A percentile compares a stretch with the other conserved stretches of the same genome.
phyloP scores from a whole-genome alignment of 2,888 invertebrate species.

The Sialis fuliginosa region DNA sequence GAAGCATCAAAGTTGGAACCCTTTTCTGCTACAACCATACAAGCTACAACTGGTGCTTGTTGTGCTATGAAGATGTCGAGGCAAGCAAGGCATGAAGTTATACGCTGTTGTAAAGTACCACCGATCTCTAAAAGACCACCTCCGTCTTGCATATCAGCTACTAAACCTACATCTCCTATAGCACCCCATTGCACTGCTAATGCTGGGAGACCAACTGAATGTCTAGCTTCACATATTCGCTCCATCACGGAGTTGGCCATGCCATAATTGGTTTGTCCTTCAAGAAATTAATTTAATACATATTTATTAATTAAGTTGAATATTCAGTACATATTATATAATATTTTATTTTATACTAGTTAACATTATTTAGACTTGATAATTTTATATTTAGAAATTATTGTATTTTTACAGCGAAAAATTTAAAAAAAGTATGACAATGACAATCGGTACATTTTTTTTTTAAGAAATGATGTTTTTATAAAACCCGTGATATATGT shows the following conservation, averaged over 20 bases:
- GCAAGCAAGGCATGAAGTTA: constrained; percentile 40
- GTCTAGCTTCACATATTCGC: constrained; percentile 61
- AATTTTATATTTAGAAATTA: too few relatives aligned
- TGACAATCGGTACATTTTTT: too few relatives aligned
- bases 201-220: constrained; percentile 50
- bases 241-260: constrained; percentile 85
- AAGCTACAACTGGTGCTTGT: constrained; percentile 46
- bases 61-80: constrained; percentile 55
- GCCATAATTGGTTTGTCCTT: constrained; percentile 79
- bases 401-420: too few relatives aligned
- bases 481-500: too few relatives aligned
- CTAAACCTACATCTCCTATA: constrained; percentile 64
- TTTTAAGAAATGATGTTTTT: too few relatives aligned
- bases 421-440: too few relatives aligned
- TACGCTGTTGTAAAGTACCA: constrained; percentile 50
- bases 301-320: too few relatives aligned
- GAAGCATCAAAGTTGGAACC: constrained; percentile 18
- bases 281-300: too few relatives aligned
- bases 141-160: constrained; percentile 36
- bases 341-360: too few relatives aligned
- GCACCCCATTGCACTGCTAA: constrained; percentile 88
- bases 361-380: too few relatives aligned
- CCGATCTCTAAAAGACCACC: constrained; percentile 25
- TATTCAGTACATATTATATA: too few relatives aligned
- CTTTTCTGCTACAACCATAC: constrained; percentile 80